Evolutionary conservation across 2,888 invertebrate genomes (phyloP).

Genomic region (Philereme transversata): DNA sequence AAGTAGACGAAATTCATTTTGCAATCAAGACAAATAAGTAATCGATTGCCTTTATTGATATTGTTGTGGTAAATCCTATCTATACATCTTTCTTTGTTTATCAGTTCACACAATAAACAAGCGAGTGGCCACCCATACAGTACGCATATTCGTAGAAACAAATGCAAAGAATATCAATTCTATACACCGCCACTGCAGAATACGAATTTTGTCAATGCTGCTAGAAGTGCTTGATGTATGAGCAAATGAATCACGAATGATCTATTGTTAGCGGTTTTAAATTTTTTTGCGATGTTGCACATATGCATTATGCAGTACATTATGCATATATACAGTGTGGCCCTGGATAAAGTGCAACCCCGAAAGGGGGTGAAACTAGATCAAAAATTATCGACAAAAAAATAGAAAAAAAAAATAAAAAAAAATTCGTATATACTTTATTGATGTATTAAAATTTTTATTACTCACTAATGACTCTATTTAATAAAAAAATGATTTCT

Average conservation of each 20-base stretch:
- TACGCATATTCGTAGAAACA: slow-evolving; percentile 61
- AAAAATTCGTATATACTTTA: too few relatives aligned
- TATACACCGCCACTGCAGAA: slow-evolving; percentile 49
- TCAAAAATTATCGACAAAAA: too few relatives aligned
- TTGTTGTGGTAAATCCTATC: background rate
- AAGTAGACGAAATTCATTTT: too few relatives aligned
- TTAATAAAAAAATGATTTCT: too few relatives aligned
- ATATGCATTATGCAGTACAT: too few relatives aligned
- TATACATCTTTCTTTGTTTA: slow-evolving; percentile 6
- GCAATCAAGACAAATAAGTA: too few relatives aligned
- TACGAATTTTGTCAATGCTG: slow-evolving; percentile 50
- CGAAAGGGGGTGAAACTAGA: too few relatives aligned
- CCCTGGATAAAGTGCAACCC: too few relatives aligned
- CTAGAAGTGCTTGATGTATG: slow-evolving; percentile 21
- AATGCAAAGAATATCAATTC: slow-evolving; percentile 62
- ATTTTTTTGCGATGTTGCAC: background rate
- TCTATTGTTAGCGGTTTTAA: slow-evolving; percentile 1
- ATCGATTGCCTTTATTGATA: background rate
- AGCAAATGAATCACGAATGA: slow-evolving; percentile 22
- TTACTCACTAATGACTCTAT: too few relatives aligned
- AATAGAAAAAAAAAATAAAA: too few relatives aligned
- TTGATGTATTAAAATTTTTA: too few relatives aligned
- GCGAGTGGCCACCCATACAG: slow-evolving; percentile 64
- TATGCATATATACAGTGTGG: too few relatives aligned
- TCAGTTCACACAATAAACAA: slow-evolving; percentile 20